Conservation (phyloP, 1,140 invertebrate genomes). For the Luehdorfia chinensis region DNA sequence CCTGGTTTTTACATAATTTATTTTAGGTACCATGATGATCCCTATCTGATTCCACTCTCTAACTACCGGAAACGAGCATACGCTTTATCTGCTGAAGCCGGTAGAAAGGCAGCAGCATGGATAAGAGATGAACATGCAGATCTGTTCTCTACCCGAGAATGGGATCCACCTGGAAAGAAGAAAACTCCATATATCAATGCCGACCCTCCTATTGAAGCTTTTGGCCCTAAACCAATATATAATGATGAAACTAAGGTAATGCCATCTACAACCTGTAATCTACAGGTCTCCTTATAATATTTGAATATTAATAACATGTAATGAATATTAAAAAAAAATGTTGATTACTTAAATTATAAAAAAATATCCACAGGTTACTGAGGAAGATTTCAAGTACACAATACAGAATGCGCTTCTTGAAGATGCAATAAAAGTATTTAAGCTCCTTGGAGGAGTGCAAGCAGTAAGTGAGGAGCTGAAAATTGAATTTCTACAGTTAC, state of each 20-base stretch:
- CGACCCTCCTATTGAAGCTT: conserved; percentile 81
- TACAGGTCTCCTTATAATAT: too few species aligned
- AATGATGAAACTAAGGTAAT: conserved; percentile 82
- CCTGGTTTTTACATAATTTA: too few species aligned
- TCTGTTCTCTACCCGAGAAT: conserved; percentile 84
- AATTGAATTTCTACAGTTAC: conserved; percentile 86
- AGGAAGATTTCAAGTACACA: conserved; percentile 79
- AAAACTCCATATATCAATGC: conserved; percentile 76
- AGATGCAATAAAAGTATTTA: conserved; percentile 86
- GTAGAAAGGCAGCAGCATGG: conserved; percentile 91
- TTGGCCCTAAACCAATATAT: conserved; percentile 82
- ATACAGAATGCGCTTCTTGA: conserved; percentile 81
- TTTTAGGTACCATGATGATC: conserved; percentile 91
- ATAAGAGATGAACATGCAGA: conserved; percentile 86
- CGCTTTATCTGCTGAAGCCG: conserved; percentile 90
- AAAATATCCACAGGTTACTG: conserved; percentile 75
- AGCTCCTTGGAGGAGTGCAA: conserved; percentile 81
- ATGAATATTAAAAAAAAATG: background rate
- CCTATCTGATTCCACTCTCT: conserved; percentile 90
- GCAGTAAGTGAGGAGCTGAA: conserved; percentile 79
- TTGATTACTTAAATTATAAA: background rate
- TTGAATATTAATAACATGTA: conserved; percentile 3
- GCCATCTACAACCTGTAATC: background rate
- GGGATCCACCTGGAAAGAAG: conserved; percentile 80
- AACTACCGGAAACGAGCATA: conserved; percentile 84